Base-by-base conservation (phyloP, 2,888 invertebrate species). In the Myopa testacea region DNA sequence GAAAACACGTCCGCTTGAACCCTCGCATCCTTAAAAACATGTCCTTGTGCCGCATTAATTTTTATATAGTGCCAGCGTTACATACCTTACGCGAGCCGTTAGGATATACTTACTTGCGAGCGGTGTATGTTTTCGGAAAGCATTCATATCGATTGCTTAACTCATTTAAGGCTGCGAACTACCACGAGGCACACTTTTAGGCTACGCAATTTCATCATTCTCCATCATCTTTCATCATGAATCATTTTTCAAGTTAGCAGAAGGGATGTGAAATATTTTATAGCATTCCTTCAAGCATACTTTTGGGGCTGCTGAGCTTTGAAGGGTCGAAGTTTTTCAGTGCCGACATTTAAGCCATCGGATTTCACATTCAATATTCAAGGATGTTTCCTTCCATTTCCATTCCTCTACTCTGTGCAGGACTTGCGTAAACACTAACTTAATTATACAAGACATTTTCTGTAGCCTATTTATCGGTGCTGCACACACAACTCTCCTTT, bases 1-100 rank as follows among this genome's bases (percentile, higher is more conserved):
- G 2, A 45, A 45, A 45, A 45, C 45, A 45, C 45, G 52, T 52
- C 1, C 52, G 45, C 45, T 45, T 45, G 62, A n/a, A 55, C n/a
- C 55, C 55, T 10, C 10, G 55, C 4, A n/a, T 55, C 55, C 55
- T 55, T 55, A 5, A 10, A 62, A 26, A 19, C 26, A 26, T 62
- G 62, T 62, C 62, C 62, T 62, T 62, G 62, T 62, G 62, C 26
- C 10, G 26, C 34, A 26, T 19, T 62, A 62, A 62, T 62, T 26
- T 62, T 19, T 7, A 62, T 62, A 19, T 26, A 62, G 62, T 62
- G 62, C 12, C 62, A 62, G 4, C 62, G 4, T 62, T 62, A 34
- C 16, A 62, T 62, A 62, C 62, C n/a, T 62, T 4, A 19, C 2
- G 62, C n/a, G 16, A 55, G 55, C 55, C n/a, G 55, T 55, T n/a